These are phyloP conservation scores for Torymus texanus DNA, from an alignment of 2,888 invertebrate genomes.

Conservation along the genomic window DNA sequence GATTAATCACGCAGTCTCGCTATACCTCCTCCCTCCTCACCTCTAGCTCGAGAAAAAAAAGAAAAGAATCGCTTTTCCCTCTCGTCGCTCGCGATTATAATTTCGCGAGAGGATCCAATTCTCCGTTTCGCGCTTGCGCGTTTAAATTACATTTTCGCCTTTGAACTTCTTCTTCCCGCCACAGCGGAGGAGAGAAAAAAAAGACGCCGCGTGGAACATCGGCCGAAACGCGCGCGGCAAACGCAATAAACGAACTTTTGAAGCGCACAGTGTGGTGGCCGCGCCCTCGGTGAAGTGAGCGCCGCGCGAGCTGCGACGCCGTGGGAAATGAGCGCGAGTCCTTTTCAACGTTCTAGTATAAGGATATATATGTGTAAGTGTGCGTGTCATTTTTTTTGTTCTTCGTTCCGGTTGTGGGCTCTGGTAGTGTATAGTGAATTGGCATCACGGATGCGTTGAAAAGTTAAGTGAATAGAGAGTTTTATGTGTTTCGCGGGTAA, in stretches of 20 bases:
- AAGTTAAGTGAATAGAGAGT: too few species aligned
- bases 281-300: conserved; percentile 16
- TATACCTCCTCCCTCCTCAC: too few species aligned
- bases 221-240: conserved; percentile 22
- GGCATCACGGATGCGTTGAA: too few species aligned
- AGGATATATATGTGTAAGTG: too few species aligned
- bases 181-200: not conserved
- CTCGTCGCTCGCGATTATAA: conserved; percentile 2
- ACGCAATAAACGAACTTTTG: conserved; percentile 37
- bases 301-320: not conserved
- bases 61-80: not conserved
- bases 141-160: conserved; percentile 2
- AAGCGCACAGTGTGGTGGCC: not conserved
- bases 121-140: not conserved
- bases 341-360: too few species aligned
- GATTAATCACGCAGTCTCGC: too few species aligned
- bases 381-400: too few species aligned
- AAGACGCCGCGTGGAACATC: not conserved
- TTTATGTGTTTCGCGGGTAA: too few species aligned
- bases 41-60: too few species aligned
- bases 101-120: conserved; percentile 4
- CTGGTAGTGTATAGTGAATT: too few species aligned
- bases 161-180: not conserved
- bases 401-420: too few species aligned
- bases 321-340: too few species aligned